Evolutionary conservation across 1,140 invertebrate genomes (phyloP), one percentile per base, ranked within the genome.

Genomic region (Palaemon carinicauda): DNA sequence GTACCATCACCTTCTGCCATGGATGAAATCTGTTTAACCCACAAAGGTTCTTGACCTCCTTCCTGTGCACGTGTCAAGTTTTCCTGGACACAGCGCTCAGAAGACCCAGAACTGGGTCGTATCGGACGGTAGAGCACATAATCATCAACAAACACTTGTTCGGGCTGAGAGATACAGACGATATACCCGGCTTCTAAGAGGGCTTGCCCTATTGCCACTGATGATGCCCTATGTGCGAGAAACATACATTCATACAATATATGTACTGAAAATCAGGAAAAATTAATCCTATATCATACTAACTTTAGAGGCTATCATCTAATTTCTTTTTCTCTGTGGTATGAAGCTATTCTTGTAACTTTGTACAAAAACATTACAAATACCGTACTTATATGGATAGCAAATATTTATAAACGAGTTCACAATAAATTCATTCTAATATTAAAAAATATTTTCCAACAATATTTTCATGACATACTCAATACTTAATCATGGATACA

Each of bases 181-280:
- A 98, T 93, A 89, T 95, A 96, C 33, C 94, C 94, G 21, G 94
- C 95, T 91, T 96, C 95, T 3, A 97, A 90, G 17, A 98, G 91
- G 19, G 95, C 95, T 92, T 97, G 96, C 24, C 96, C 96, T 89
- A 97, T 94, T 12, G 94, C 94, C 50, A 94, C 92, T 12, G 96
- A 96, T 92, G 97, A 96, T 15, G 94, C 92, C 90, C 96, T 96
- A 90, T 89, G 91, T 91, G 90, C 54, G 71, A 82, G 53, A 41
- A 24, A 80, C n/a, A 19, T 27, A 53, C 69, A 86, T 17, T 54
- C 15, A 14, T 3, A 24, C 19, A 52, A 17, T 24, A 75, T n/a
- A 75, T 74, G 27, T 65, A 21, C 12, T 65, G 19, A 14, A 4
- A 0, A 65, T 65, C 41, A 41, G 41, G 12, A 1, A 0, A 41